Conservation (phyloP, 2,113 vertebrate species). For the Sterna hirundo region DNA sequence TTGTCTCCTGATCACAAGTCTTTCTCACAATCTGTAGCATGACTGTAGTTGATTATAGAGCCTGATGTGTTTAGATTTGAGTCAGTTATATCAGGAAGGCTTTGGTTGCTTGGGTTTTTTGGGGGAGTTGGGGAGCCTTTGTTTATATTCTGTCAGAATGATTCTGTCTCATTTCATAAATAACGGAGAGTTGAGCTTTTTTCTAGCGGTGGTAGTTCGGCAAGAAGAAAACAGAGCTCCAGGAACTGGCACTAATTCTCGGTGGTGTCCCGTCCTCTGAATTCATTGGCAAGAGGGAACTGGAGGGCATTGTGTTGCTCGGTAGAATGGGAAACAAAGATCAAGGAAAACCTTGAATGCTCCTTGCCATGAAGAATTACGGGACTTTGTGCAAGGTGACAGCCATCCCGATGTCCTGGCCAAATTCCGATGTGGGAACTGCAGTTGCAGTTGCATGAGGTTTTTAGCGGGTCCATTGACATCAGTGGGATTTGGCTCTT, state of each 20-base stretch:
- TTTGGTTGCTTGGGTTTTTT: background rate
- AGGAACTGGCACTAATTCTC: background rate
- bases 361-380: constrained; percentile 15
- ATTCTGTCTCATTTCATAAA: background rate
- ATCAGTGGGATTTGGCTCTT: background rate
- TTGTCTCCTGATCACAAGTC: background rate
- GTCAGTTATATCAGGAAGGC: background rate
- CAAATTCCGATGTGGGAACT: background rate
- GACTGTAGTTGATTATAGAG: background rate
- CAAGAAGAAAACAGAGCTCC: background rate
- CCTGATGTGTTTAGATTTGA: background rate
- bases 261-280: background rate
- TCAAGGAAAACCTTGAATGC: constrained; percentile 21
- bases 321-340: background rate
- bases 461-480: background rate
- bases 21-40: background rate
- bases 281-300: background rate
- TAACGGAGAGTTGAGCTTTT: background rate
- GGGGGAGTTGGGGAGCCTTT: background rate
- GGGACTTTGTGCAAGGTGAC: constrained; percentile 49
- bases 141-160: background rate
- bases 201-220: background rate
- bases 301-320: background rate
- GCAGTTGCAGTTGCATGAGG: background rate
- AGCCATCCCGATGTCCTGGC: background rate